These are phyloP conservation scores for Hestina assimilis DNA, from an alignment of 1,140 invertebrate genomes.

Conservation along the genomic window DNA sequence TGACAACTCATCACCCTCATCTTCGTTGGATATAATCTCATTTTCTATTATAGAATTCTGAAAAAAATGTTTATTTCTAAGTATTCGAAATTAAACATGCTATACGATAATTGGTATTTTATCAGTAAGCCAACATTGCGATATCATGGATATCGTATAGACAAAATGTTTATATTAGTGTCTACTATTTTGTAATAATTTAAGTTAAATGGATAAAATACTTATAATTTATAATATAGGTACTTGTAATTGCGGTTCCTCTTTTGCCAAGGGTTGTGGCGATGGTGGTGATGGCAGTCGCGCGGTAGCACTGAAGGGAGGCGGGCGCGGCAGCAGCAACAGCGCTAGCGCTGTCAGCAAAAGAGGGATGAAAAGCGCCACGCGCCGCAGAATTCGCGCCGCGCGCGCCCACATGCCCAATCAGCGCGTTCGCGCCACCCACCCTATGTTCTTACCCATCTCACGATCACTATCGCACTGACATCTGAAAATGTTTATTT, in stretches of 20 bases:
- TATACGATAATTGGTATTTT: too few relatives aligned
- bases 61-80: constrained; percentile 15
- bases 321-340: constrained; percentile 66
- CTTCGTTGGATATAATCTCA: constrained; percentile 36
- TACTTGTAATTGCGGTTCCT: constrained; percentile 22
- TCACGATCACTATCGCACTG: not conserved
- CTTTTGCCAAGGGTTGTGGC: constrained; percentile 21
- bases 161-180: too few relatives aligned
- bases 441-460: constrained; percentile 14
- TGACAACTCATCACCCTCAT: constrained; percentile 40
- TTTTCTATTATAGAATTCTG: constrained; percentile 46
- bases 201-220: too few relatives aligned
- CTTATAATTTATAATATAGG: too few relatives aligned
- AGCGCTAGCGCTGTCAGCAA: constrained; percentile 55
- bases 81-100: too few relatives aligned
- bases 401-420: constrained; percentile 64
- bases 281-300: constrained; percentile 34
- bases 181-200: too few relatives aligned
- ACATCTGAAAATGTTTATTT: constrained; percentile 12
- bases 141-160: too few relatives aligned
- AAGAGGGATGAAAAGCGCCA: constrained; percentile 62
- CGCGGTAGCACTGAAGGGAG: constrained; percentile 32
- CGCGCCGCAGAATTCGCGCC: constrained; percentile 65
- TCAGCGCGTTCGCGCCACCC: constrained; percentile 34
- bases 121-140: too few relatives aligned